phyloP scores from a whole-genome alignment of 2,113 vertebrate genomes.

The Entomyzon cyanotis region DNA sequence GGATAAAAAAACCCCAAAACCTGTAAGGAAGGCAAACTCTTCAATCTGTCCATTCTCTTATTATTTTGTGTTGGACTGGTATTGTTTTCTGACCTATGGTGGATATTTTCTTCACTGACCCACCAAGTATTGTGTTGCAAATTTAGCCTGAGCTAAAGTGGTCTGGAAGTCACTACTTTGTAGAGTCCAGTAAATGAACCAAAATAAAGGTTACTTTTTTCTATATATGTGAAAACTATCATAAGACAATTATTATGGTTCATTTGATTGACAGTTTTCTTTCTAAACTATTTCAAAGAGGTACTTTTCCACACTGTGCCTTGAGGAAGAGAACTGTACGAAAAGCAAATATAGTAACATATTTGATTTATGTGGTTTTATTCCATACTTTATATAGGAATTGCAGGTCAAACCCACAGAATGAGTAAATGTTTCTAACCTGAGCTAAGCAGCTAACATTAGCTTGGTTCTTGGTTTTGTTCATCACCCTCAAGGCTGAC shows the following conservation, averaged over 20 bases:
- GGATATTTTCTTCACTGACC: background rate
- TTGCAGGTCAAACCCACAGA: background rate
- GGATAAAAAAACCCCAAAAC: rapidly evolving
- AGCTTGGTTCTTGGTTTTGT: background rate
- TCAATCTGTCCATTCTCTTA: background rate
- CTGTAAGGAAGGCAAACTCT: background rate
- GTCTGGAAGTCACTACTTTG: background rate
- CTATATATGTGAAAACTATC: background rate
- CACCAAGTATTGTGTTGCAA: background rate
- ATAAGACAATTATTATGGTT: background rate
- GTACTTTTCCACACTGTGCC: background rate
- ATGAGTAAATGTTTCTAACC: background rate
- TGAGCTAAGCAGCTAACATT: background rate
- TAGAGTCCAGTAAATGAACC: background rate
- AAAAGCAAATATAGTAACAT: background rate
- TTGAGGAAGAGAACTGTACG: background rate
- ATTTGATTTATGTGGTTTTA: background rate
- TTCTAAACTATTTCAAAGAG: background rate
- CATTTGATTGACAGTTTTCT: background rate
- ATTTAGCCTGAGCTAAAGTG: background rate
- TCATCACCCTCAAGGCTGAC: background rate
- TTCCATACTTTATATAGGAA: background rate
- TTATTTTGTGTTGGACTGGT: background rate
- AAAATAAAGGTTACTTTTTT: background rate
- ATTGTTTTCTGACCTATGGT: background rate